Evolutionary conservation across 2,797 vertebrate species (phyloP).

Genomic region (Eulemur mongoz): DNA sequence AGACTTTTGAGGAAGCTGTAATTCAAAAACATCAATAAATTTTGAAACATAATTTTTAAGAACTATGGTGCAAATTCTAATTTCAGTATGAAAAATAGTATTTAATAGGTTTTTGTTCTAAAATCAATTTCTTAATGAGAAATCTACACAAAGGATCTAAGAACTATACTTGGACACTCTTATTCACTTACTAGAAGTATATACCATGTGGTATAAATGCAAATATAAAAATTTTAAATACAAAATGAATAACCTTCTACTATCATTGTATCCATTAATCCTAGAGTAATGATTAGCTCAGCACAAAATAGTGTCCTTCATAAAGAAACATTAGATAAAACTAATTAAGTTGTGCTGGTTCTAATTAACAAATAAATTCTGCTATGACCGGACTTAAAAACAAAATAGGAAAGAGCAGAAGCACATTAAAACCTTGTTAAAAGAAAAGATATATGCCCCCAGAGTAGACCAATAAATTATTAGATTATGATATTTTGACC

Average conservation of each 20-base stretch:
- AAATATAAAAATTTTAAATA: background rate
- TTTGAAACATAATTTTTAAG: conserved; percentile 6
- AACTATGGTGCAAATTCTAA: background rate
- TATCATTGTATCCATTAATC: conserved; percentile 9
- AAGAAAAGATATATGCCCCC: background rate
- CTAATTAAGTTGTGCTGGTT: conserved; percentile 26
- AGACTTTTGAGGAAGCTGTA: background rate
- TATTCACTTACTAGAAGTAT: background rate
- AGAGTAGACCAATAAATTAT: conserved; percentile 37
- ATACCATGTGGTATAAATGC: background rate
- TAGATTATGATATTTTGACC: conserved; percentile 35
- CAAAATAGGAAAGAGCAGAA: conserved; percentile 45
- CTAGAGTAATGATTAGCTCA: background rate
- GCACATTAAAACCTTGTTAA: background rate
- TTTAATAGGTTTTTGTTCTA: background rate
- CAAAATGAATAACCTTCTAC: background rate
- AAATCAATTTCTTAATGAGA: background rate
- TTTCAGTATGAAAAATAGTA: background rate
- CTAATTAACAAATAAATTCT: conserved; percentile 61
- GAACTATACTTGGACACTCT: background rate
- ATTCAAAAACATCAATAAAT: background rate
- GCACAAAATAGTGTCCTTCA: conserved; percentile 32
- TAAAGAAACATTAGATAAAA: conserved; percentile 46
- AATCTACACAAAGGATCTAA: background rate
- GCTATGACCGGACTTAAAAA: conserved; percentile 3